These are phyloP conservation scores for Girardinichthys multiradiatus DNA, from an alignment of 2,113 vertebrate species.

Conservation along the genomic window DNA sequence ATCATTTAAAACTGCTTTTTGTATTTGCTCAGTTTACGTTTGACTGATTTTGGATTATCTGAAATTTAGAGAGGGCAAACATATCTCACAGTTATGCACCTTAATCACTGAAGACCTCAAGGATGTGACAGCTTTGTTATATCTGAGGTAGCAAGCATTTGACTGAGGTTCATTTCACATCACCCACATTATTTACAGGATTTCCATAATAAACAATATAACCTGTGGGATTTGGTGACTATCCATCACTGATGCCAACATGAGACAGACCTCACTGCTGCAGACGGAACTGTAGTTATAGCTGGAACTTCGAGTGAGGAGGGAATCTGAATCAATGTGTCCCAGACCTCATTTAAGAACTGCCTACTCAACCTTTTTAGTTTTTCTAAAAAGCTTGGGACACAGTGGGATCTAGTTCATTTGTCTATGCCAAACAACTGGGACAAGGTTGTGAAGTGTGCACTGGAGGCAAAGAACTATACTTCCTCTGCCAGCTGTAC, in stretches of 20 bases:
- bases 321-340: slow-evolving; percentile 48
- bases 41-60: too few species aligned
- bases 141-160: background rate
- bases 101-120: background rate
- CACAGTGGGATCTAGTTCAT: slow-evolving; percentile 39
- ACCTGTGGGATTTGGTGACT: background rate
- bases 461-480: slow-evolving; percentile 46
- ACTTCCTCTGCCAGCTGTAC: slow-evolving; percentile 37
- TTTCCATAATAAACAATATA: background rate
- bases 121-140: background rate
- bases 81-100: too few species aligned
- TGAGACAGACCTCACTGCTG: background rate
- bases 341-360: slow-evolving; percentile 31
- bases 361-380: slow-evolving; percentile 42
- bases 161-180: background rate
- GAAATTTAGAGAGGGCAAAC: too few species aligned
- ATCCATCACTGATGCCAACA: background rate
- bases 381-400: slow-evolving; percentile 18
- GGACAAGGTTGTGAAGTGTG: slow-evolving; percentile 61
- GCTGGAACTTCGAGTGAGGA: slow-evolving; percentile 2
- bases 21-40: too few species aligned
- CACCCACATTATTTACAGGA: too few species aligned
- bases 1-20: too few species aligned
- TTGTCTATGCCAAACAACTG: slow-evolving; percentile 63
- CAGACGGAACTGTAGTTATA: slow-evolving; percentile 3